Conservation (phyloP, 2,888 invertebrate species). For the Tenodera sinensis region DNA sequence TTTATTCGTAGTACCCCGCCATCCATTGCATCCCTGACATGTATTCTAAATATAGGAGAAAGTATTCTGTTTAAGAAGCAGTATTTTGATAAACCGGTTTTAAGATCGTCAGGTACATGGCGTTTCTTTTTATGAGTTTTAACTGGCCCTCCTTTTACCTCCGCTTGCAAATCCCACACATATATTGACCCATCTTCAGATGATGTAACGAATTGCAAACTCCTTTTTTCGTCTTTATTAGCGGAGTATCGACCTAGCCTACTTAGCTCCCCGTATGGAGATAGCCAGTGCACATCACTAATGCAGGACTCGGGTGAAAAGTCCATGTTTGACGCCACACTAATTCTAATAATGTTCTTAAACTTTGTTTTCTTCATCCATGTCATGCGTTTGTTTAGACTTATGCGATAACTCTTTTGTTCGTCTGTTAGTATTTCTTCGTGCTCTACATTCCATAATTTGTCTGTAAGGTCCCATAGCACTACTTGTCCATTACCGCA, state of each 20-base stretch:
- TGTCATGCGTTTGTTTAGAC: background rate
- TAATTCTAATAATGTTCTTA: background rate
- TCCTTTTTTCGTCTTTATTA: background rate
- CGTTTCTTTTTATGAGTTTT: background rate
- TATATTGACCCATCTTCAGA: background rate
- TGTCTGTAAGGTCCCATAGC: background rate
- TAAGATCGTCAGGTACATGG: background rate
- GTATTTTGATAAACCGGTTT: background rate
- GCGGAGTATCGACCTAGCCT: background rate
- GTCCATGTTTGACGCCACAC: background rate
- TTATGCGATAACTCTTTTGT: background rate
- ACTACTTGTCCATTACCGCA: background rate
- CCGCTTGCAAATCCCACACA: background rate
- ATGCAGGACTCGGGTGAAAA: background rate
- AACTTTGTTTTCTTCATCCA: background rate
- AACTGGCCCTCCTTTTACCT: too few relatives aligned
- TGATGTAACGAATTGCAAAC: background rate
- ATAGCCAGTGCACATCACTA: background rate
- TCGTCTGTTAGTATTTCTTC: background rate
- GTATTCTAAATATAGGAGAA: background rate
- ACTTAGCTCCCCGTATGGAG: background rate
- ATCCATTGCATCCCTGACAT: background rate
- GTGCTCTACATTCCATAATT: background rate
- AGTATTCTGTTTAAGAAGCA: background rate
- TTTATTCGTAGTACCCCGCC: background rate